Percentiles rank a stretch among this genome's conserved stretches.
Conservation (phyloP, 2,113 vertebrate genomes). For the Prinia subflava region DNA sequence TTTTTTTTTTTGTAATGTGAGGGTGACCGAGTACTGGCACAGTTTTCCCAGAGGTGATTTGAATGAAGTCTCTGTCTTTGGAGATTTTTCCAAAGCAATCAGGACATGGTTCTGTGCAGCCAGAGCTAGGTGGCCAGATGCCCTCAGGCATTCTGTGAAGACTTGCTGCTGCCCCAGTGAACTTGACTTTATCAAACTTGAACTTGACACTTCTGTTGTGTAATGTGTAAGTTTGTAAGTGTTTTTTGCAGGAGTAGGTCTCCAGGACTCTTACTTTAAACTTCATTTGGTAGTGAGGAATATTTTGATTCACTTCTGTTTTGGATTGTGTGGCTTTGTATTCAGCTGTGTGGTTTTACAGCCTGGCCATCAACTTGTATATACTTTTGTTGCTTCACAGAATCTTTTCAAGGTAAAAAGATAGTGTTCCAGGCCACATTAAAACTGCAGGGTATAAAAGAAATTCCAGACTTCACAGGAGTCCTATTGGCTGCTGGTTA, state of each 20-base stretch:
- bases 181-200: not conserved
- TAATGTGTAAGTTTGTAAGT: not conserved
- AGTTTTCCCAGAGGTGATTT: not conserved
- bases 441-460: not conserved
- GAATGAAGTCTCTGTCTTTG: not conserved
- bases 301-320: not conserved
- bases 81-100: not conserved
- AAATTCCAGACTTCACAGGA: not conserved
- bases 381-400: not conserved
- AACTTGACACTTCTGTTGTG: not conserved
- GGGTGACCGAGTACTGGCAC: fast-evolving
- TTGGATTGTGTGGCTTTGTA: not conserved
- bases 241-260: fast-evolving
- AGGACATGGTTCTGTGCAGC: not conserved
- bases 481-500: not conserved
- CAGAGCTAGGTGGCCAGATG: not conserved
- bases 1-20: not conserved
- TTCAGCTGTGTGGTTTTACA: not conserved
- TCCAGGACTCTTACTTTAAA: not conserved
- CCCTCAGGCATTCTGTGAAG: not conserved
- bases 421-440: not conserved
- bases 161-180: not conserved
- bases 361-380: not conserved
- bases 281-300: not conserved
- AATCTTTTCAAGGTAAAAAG: not conserved